Evolutionary conservation across 2,888 invertebrate species (phyloP).

Genomic region (Ganaspis brasiliensis): DNA sequence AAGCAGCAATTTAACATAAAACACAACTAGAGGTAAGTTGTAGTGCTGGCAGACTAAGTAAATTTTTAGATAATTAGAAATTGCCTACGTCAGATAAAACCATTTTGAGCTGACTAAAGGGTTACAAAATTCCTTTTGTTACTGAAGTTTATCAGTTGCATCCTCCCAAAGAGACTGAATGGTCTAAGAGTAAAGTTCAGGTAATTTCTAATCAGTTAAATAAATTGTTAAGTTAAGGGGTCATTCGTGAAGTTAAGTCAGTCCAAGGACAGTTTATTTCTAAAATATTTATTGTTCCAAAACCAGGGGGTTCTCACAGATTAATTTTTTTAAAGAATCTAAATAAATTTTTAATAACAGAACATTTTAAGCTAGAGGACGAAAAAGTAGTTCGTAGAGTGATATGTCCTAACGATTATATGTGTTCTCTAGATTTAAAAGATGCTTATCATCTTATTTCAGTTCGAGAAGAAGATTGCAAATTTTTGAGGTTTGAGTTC

Average conservation of each 20-base stretch:
- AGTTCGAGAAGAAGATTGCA: slow-evolving; percentile 48
- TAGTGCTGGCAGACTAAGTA: too few species aligned
- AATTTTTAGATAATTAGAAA: too few species aligned
- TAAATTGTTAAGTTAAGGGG: slow-evolving; percentile 36
- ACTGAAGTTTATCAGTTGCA: background rate
- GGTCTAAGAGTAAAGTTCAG: slow-evolving; percentile 12
- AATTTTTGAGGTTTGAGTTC: slow-evolving; percentile 56
- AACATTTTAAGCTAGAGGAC: slow-evolving; percentile 47
- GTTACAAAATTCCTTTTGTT: slow-evolving; percentile 43
- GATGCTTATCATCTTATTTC: slow-evolving; percentile 43
- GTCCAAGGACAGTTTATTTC: slow-evolving; percentile 45
- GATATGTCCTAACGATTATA: slow-evolving; percentile 28
- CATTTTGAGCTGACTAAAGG: slow-evolving; percentile 41
- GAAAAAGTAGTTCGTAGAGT: slow-evolving; percentile 25
- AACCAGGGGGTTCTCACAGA: slow-evolving; percentile 40
- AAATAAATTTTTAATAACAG: slow-evolving; percentile 35
- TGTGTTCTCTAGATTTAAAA: slow-evolving; percentile 38
- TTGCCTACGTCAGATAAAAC: slow-evolving; percentile 16
- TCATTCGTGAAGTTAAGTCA: background rate
- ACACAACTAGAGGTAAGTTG: background rate
- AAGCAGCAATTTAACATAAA: background rate
- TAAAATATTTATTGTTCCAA: slow-evolving; percentile 33
- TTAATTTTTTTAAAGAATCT: slow-evolving; percentile 47
- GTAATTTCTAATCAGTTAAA: background rate
- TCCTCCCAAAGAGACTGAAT: slow-evolving; percentile 10